Base-by-base conservation (phyloP, 2,888 invertebrate genomes). In the Mantis religiosa region DNA sequence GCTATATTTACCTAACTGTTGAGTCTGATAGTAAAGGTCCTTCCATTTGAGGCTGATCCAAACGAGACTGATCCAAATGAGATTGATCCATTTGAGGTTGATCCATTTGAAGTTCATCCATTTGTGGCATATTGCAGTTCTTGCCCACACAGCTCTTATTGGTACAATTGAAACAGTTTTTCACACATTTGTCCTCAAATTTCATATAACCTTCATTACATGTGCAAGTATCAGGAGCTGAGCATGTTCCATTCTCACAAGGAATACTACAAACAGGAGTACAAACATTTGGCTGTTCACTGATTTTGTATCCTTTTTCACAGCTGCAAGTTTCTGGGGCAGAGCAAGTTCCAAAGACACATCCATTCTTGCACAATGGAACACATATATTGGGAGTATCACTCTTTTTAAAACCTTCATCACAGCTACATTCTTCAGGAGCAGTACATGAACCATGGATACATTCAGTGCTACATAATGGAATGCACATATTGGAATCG, bases 401-500 rank as follows among this genome's bases (percentile, higher is more conserved):
- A 87, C 82, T 82, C 41, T 81, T 28, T 2, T 7, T 87, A 15
- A 41, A 91, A 6, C 92, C 92, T 71, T 91, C 92, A 89, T 92
- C 92, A 90, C 92, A 91, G 20, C 14, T n/a, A 87, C 87, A 87
- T 82, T 30, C 54, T 82, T 89, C 89, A 47, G 82, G 83, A 27
- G 91, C 91, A 6, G 91, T 90, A 89, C 93, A 94, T 47, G 91
- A 91, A 0, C 93, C 93, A 87, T 93, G 92, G 0, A 89, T 90
- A 90, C 87, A 87, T 12, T 81, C 81, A 82, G 15, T 82, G 28
- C 27, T 15, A n/a, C 87, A 87, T 12, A 34, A 20, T 34, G 87
- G 34, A n/a, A 87, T 82, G 82, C 87, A 87, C 12, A 34, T 34
- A 27, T 41, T 82, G 41, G 30, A 87, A 25, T 87, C 82, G 8